A percentile compares a stretch with the other conserved stretches of the same genome.
Evolutionary conservation across 2,888 invertebrate genomes (phyloP).

Genomic region (Osmoderma eremita): DNA sequence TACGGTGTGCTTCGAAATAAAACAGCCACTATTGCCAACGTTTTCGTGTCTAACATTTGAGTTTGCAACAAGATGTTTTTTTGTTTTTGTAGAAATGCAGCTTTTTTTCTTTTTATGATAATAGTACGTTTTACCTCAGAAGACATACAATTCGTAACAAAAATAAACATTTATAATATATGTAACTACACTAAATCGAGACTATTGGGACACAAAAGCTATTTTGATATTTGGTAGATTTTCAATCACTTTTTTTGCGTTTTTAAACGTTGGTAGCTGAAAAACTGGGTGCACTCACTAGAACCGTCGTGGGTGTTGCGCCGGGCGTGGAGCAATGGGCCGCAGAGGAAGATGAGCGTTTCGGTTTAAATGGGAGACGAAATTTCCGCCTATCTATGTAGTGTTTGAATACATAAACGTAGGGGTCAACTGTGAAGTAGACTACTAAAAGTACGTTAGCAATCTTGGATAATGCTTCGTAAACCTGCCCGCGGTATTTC

Average conservation of each 20-base stretch:
- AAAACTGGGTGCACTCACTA: constrained; percentile 49
- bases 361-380: constrained; percentile 42
- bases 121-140: no score
- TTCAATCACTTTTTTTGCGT: neutral
- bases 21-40: no score
- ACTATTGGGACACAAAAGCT: constrained; percentile 16
- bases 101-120: no score
- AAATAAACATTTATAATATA: constrained; percentile 20
- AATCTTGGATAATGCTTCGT: constrained; percentile 65
- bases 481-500: constrained; percentile 50
- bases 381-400: constrained; percentile 61
- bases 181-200: neutral
- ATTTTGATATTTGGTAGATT: constrained; percentile 31
- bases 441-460: constrained; percentile 82
- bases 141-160: constrained; percentile 8
- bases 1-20: no score
- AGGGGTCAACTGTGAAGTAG: constrained; percentile 86
- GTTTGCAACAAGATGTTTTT: no score
- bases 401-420: constrained; percentile 81
- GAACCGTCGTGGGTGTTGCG: constrained; percentile 52
- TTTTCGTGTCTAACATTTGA: no score
- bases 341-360: constrained; percentile 44
- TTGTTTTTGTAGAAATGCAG: no score
- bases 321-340: constrained; percentile 44
- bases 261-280: constrained; percentile 27